These are phyloP conservation scores for Agrilus planipennis DNA, from an alignment of 1,140 invertebrate species.

Conservation along the genomic window DNA sequence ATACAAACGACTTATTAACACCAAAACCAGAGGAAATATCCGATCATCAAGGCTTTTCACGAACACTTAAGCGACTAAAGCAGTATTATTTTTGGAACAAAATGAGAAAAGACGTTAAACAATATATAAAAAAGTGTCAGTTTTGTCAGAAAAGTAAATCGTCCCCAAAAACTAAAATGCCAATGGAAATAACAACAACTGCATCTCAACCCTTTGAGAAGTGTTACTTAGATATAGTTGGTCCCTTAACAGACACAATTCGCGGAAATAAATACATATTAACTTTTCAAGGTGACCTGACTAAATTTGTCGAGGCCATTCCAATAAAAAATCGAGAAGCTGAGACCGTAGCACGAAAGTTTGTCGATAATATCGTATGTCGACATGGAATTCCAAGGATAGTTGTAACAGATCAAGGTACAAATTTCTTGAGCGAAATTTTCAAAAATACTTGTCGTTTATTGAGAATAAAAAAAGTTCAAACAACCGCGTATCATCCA, in stretches of 20 bases:
- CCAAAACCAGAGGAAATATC: too few species aligned
- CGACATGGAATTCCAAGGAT: constrained; percentile 16
- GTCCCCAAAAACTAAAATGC: neutral
- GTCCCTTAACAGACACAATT: neutral
- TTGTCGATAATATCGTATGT: constrained; percentile 21
- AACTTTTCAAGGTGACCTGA: constrained; percentile 5
- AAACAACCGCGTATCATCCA: constrained; percentile 19
- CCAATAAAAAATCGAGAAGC: constrained; percentile 14
- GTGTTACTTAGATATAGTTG: constrained; percentile 6
- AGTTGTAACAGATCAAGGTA: constrained; percentile 16
- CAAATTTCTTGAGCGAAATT: constrained; percentile 15
- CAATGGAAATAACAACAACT: constrained; percentile 3
- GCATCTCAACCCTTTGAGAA: neutral
- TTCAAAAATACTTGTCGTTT: constrained; percentile 14
- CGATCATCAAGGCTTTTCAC: too few species aligned
- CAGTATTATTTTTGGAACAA: constrained; percentile 7
- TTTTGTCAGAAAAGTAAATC: constrained; percentile 1
- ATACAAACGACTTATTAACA: too few species aligned
- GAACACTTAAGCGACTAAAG: too few species aligned
- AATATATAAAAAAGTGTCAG: constrained; percentile 3
- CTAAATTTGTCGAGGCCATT: constrained; percentile 1
- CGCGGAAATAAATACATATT: constrained; percentile 4
- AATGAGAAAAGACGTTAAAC: neutral
- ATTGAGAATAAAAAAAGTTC: constrained; percentile 16
- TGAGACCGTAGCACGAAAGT: constrained; percentile 11